phyloP scores from a whole-genome alignment of 2,113 vertebrate genomes.

The Vulpes ferrilata region DNA sequence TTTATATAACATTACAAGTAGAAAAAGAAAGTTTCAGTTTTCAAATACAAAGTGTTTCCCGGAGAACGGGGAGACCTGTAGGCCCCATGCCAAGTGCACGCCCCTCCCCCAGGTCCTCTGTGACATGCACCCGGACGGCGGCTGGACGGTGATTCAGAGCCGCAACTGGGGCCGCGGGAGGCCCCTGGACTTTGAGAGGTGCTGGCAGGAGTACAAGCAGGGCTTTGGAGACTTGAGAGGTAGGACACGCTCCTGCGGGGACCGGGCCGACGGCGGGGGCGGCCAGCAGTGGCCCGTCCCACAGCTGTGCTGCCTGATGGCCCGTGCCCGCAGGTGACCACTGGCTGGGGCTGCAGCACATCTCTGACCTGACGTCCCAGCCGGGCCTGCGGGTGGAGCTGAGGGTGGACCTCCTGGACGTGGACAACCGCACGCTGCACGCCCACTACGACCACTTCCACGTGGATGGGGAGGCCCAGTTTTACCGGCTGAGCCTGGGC shows the following conservation, averaged over 20 bases:
- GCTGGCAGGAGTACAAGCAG: neutral
- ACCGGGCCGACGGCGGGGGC: neutral
- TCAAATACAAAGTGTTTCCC: neutral
- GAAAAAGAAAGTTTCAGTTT: neutral
- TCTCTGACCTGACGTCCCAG: neutral
- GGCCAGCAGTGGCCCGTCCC: neutral
- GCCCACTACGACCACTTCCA: neutral
- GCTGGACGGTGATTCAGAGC: neutral
- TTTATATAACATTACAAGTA: neutral
- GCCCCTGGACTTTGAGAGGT: neutral
- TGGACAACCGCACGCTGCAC: neutral
- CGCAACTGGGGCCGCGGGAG: neutral
- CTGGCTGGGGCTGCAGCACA: constrained; percentile 29
- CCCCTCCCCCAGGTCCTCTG: neutral
- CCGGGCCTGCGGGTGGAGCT: neutral
- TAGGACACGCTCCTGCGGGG: neutral
- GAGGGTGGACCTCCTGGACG: neutral
- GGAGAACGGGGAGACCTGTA: rapidly evolving
- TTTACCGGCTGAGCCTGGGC: neutral
- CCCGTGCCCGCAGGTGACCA: neutral
- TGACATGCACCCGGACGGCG: neutral
- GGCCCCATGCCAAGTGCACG: neutral
- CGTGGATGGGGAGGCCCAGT: neutral
- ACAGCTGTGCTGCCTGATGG: neutral
- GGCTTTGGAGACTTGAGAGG: constrained; percentile 10